Evolutionary conservation across 2,113 vertebrate species (phyloP).

Genomic region (Corythornis vintsioides): DNA sequence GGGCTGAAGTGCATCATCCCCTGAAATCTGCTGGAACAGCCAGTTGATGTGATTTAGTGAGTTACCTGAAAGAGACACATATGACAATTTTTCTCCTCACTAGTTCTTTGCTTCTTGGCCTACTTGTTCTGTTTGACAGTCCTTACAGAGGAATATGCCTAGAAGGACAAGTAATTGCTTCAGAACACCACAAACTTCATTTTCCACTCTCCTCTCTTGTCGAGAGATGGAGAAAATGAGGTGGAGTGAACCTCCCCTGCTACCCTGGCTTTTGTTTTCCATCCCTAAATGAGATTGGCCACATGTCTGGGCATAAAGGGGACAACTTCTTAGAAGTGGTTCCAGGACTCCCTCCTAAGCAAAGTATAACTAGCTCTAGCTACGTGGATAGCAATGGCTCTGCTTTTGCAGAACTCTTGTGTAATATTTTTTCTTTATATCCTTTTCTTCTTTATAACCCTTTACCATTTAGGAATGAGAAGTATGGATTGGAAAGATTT

Average conservation of each 20-base stretch:
- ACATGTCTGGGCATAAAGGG: not conserved
- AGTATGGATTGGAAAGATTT: not conserved
- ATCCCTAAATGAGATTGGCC: not conserved
- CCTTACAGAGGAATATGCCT: not conserved
- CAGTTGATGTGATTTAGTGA: not conserved
- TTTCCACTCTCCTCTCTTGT: not conserved
- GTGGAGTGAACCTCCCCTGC: not conserved
- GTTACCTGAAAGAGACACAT: not conserved
- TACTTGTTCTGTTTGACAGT: not conserved
- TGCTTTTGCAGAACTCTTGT: not conserved
- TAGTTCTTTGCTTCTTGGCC: not conserved
- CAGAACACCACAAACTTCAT: not conserved
- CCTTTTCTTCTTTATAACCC: not conserved
- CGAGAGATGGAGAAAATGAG: not conserved
- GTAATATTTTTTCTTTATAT: not conserved
- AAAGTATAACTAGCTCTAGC: not conserved
- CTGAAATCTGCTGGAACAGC: not conserved
- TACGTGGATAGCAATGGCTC: not conserved
- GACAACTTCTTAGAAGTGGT: not conserved
- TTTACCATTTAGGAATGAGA: not conserved
- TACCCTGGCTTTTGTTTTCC: not conserved
- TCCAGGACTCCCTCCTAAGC: not conserved
- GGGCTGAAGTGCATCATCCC: not conserved
- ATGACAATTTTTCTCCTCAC: not conserved
- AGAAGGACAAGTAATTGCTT: not conserved